Percentiles rank a stretch among this genome's conserved stretches.
These are phyloP conservation scores for Odontophorus gujanensis DNA, from an alignment of 2,113 vertebrate species.

Conservation along the genomic window DNA sequence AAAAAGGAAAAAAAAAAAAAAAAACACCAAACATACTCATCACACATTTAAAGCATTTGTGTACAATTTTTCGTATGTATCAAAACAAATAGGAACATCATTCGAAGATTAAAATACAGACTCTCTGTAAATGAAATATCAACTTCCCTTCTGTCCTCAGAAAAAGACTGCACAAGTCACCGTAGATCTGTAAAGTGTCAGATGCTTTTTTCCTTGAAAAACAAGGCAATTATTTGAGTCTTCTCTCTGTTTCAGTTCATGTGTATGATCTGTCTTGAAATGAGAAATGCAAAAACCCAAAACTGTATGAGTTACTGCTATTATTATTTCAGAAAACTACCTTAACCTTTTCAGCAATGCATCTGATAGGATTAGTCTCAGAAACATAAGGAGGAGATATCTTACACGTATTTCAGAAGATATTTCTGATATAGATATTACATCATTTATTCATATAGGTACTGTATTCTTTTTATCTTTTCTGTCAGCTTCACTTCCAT, in stretches of 20 bases:
- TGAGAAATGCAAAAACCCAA: background rate
- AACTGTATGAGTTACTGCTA: background rate
- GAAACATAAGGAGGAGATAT: background rate
- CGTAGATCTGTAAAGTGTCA: background rate
- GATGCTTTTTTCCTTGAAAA: background rate
- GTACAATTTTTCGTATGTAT: background rate
- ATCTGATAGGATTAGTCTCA: background rate
- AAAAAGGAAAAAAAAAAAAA: background rate
- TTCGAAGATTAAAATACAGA: background rate
- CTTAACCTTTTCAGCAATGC: background rate
- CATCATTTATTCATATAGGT: too few relatives aligned
- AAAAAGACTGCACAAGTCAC: background rate
- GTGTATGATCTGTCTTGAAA: background rate
- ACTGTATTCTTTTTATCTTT: too few relatives aligned
- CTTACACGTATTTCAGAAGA: too few relatives aligned
- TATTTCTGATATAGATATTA: too few relatives aligned
- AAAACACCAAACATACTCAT: background rate
- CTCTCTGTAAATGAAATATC: background rate
- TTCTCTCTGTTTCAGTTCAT: background rate
- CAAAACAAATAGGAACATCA: background rate
- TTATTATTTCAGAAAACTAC: background rate
- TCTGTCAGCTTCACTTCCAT: too few relatives aligned
- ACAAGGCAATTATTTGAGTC: background rate
- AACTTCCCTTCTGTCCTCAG: background rate
- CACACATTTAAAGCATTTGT: background rate